These are phyloP conservation scores for Mellivora capensis DNA, from an alignment of 2,113 vertebrate species.

Conservation along the genomic window DNA sequence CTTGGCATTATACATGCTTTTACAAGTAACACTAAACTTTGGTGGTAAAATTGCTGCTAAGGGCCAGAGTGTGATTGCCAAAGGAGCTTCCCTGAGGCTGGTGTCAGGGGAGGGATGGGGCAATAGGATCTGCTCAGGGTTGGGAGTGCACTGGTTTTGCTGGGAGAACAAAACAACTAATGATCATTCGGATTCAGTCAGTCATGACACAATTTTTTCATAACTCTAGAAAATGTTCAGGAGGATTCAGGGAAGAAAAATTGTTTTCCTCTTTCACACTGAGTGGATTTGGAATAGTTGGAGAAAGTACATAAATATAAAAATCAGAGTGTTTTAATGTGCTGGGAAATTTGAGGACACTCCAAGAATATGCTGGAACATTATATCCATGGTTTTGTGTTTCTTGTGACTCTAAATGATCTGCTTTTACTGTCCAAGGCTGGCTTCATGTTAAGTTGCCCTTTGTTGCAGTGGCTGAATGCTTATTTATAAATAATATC, in stretches of 20 bases:
- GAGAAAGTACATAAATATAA: background rate
- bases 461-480: background rate
- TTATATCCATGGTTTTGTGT: background rate
- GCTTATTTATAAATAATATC: background rate
- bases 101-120: too few relatives aligned
- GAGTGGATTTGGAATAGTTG: background rate
- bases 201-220: background rate
- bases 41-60: background rate
- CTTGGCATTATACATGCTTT: background rate
- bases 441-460: background rate
- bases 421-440: background rate
- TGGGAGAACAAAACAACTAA: background rate
- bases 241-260: background rate
- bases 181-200: background rate
- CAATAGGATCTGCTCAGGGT: background rate
- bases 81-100: background rate
- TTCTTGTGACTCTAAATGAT: background rate
- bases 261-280: background rate
- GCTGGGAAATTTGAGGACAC: background rate
- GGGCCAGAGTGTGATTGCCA: background rate
- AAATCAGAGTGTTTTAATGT: conserved; percentile 4
- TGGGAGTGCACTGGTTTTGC: background rate
- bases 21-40: background rate
- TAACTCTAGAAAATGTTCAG: background rate
- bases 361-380: background rate